Evolutionary conservation across 1,140 invertebrate species (phyloP), one percentile per base, ranked within the genome.

Genomic region (Lycorma delicatula): DNA sequence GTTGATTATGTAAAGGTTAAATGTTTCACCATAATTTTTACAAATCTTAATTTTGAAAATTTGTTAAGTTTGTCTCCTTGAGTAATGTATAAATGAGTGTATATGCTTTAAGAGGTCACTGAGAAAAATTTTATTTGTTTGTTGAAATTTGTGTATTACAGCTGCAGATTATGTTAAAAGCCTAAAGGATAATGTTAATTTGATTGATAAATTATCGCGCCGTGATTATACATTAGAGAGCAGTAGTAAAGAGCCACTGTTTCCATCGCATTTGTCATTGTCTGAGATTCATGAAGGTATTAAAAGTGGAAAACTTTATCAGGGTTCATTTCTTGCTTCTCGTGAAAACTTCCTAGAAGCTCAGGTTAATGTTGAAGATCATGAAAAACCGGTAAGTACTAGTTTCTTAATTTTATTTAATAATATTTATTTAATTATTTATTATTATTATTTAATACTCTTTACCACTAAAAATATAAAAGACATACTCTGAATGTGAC

Each of bases 261-360:
- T 87, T 71, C 90, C 93, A 1, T 83, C 91, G 31, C 94, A 98
- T 75, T 77, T 94, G 44, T 80, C 88, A 5, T 79, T 86, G 13
- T 73, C 76, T 1, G 81, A 90, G 66, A 74, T 90, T 27, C 86
- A 94, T 56, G 74, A 80, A 11, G 91, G 91, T 1, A 82, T 98
- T 31, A 87, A 88, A 69, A 78, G 75, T 63, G 90, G 89, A 13
- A 82, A 80, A 66, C 74, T 89, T 26, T 66, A 86, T 23, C 92
- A 97, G 73, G 95, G 94, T 12, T 81, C 83, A 1, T 94, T 93
- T 72, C 77, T 82, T 55, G 85, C 87, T 3, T 91, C 87, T 1
- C 76, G 88, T 59, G 91, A 96, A 66, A 99, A 98, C 74, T 98
- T 91, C 70, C 75, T 97, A 1, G 95, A 99, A 77, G 96, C 91